These are phyloP conservation scores for Agonopterix alstromeriana DNA, from an alignment of 2,888 invertebrate species.

Conservation along the genomic window DNA sequence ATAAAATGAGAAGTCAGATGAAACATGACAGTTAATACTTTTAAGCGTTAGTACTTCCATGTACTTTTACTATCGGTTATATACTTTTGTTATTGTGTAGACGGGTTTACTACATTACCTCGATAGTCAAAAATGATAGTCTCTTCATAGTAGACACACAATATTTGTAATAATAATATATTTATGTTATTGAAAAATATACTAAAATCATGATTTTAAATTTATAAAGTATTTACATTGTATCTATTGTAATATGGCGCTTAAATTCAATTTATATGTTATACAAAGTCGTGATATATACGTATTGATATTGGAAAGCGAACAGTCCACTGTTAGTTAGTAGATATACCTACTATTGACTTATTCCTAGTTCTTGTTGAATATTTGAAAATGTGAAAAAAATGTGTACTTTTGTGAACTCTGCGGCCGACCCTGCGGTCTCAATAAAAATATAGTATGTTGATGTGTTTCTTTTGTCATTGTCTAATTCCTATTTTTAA, in stretches of 20 bases:
- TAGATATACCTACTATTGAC: conserved; percentile 67
- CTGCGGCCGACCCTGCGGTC: conserved; percentile 44
- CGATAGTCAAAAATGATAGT: too few relatives aligned
- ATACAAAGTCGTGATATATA: conserved; percentile 2
- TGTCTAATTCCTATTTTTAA: too few relatives aligned
- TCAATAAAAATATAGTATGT: conserved; percentile 70
- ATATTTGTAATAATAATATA: too few relatives aligned
- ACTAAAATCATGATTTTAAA: too few relatives aligned
- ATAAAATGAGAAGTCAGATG: too few relatives aligned
- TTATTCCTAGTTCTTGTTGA: conserved; percentile 74
- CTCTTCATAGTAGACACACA: too few relatives aligned
- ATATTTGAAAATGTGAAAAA: conserved; percentile 64
- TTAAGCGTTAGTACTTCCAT: too few relatives aligned
- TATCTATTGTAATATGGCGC: background rate
- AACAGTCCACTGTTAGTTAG: conserved; percentile 60
- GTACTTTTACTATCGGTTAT: too few relatives aligned
- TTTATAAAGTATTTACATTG: background rate
- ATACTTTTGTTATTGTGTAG: too few relatives aligned
- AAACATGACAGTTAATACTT: too few relatives aligned
- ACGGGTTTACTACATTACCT: too few relatives aligned
- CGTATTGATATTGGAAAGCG: conserved; percentile 36
- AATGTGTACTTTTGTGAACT: conserved; percentile 69
- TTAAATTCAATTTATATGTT: background rate
- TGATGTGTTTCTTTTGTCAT: conserved; percentile 30
- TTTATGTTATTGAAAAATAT: too few relatives aligned